Evolutionary conservation across 2,888 invertebrate species (phyloP).

Genomic region (Cerceris rybyensis): DNA sequence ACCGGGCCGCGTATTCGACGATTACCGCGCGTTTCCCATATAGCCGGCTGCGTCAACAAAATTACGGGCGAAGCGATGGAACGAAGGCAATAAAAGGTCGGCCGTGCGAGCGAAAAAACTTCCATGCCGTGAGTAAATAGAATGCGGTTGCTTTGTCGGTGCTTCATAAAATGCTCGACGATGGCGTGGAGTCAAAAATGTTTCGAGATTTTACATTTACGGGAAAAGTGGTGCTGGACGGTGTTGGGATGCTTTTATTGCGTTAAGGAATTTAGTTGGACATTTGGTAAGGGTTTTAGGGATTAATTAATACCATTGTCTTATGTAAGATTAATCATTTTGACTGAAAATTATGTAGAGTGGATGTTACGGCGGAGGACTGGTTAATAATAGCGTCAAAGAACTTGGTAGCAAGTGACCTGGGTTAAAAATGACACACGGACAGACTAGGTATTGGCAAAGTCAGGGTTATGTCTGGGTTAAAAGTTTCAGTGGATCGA

Average conservation of each 20-base stretch:
- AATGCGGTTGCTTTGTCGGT: conserved; percentile 57
- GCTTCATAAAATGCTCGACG: conserved; percentile 39
- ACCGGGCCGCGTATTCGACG: conserved; percentile 18
- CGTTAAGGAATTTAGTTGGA: no score
- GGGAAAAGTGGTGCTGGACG: background rate
- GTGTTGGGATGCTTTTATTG: background rate
- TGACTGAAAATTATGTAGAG: no score
- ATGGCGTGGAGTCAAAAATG: conserved; percentile 31
- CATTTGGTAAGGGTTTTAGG: no score
- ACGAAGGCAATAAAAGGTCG: conserved; percentile 50
- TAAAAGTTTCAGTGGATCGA: no score
- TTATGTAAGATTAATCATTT: no score
- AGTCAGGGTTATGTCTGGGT: no score
- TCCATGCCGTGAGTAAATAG: conserved; percentile 53
- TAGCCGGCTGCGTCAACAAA: conserved; percentile 45
- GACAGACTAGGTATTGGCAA: no score
- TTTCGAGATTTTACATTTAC: conserved; percentile 38
- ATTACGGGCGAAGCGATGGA: conserved; percentile 46
- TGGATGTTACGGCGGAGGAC: no score
- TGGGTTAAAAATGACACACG: no score
- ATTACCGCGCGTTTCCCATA: conserved; percentile 33
- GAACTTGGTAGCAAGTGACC: no score
- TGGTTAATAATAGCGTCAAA: no score
- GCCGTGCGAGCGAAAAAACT: conserved; percentile 33
- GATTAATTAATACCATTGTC: no score